A percentile compares a stretch with the other conserved stretches of the same genome.
Conservation (phyloP, 2,113 vertebrate genomes). For the Clarias macrocephalus region DNA sequence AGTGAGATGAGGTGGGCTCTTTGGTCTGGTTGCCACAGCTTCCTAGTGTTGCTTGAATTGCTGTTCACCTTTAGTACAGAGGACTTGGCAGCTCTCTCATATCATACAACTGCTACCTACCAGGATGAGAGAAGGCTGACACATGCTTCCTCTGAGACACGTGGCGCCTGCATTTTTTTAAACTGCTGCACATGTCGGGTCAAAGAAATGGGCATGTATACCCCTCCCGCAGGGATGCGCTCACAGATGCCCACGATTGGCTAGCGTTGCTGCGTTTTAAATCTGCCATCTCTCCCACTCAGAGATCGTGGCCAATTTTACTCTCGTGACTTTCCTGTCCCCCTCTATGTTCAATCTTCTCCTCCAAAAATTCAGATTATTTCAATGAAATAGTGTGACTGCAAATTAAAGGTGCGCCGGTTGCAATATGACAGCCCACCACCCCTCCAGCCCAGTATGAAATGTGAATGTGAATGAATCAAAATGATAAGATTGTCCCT, state of each 20-base stretch:
- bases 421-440: too few species aligned
- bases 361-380: background rate
- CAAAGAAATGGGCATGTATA: background rate
- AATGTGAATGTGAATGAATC: too few species aligned
- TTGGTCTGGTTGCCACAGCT: background rate
- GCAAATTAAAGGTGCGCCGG: background rate
- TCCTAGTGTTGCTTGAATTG: background rate
- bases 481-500: too few species aligned
- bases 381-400: background rate
- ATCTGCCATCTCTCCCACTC: background rate
- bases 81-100: background rate
- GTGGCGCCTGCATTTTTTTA: background rate
- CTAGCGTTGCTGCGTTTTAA: background rate
- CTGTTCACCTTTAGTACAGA: background rate
- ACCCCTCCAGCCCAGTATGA: too few species aligned
- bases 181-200: background rate
- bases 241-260: background rate
- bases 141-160: background rate
- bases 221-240: background rate
- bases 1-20: background rate
- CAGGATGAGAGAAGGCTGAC: background rate
- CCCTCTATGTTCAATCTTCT: background rate
- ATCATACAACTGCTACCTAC: background rate
- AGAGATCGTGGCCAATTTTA: background rate
- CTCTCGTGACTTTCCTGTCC: background rate